These are phyloP conservation scores for Proteles cristata DNA, from an alignment of 2,113 vertebrate species.

Conservation along the genomic window DNA sequence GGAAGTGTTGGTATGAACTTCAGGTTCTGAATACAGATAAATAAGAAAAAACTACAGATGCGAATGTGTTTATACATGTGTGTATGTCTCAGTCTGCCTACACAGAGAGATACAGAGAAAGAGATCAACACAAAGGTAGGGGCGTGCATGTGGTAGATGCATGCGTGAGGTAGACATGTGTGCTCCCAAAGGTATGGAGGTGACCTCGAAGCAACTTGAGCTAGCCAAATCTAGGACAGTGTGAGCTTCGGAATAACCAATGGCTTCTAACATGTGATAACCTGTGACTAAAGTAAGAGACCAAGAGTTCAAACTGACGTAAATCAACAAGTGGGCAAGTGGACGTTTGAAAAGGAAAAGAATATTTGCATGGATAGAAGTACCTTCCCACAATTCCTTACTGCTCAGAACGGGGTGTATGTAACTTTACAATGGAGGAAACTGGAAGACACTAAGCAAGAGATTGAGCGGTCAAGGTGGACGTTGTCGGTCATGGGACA, in stretches of 20 bases:
- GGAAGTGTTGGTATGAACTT: neutral
- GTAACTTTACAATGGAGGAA: no score
- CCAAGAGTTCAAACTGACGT: neutral
- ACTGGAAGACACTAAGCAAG: neutral
- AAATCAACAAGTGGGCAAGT: neutral
- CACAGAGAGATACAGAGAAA: neutral
- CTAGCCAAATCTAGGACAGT: neutral
- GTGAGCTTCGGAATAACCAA: neutral
- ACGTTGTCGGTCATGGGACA: accelerated
- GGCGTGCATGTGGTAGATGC: no score
- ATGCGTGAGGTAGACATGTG: neutral
- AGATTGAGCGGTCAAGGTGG: accelerated
- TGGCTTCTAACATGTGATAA: neutral
- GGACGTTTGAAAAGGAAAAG: neutral
- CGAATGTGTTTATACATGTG: accelerated
- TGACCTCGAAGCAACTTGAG: neutral
- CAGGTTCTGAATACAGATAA: neutral
- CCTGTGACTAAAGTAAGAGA: neutral
- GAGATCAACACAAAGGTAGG: neutral
- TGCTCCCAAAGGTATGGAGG: neutral
- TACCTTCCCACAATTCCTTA: neutral
- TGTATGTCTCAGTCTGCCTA: neutral
- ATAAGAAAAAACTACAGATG: no score
- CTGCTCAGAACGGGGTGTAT: no score
- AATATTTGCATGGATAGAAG: neutral